A percentile compares a stretch with the other conserved stretches of the same genome.
phyloP scores from a whole-genome alignment of 2,113 vertebrate genomes.

The Myanophis thanlyinensis region DNA sequence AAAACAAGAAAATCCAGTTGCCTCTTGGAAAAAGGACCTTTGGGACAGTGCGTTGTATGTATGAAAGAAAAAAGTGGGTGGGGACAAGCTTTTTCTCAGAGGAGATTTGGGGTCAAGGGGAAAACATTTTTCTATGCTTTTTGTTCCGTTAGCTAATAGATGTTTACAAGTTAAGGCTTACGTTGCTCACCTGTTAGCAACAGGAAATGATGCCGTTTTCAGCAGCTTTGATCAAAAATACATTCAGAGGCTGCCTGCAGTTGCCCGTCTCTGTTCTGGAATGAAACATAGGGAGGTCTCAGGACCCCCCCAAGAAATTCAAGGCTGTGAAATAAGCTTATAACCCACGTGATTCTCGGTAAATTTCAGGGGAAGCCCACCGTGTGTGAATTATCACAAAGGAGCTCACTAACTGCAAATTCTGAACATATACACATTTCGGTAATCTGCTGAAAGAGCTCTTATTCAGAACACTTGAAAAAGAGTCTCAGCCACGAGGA shows the following conservation, averaged over 20 bases:
- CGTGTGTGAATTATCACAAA: not conserved
- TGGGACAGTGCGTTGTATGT: not conserved
- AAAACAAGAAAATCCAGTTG: too few relatives aligned
- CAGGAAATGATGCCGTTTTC: not conserved
- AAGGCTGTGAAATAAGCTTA: not conserved
- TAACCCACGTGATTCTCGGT: not conserved
- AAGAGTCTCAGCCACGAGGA: not conserved
- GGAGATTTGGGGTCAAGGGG: not conserved
- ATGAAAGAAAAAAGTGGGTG: not conserved
- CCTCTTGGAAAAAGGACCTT: too few relatives aligned
- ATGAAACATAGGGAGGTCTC: not conserved
- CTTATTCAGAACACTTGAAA: not conserved
- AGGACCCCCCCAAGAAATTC: not conserved
- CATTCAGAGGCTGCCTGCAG: not conserved
- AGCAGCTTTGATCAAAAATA: not conserved
- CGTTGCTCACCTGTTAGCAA: not conserved
- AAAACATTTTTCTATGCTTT: not conserved
- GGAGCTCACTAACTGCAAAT: not conserved
- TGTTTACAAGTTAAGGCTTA: not conserved
- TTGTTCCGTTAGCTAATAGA: not conserved
- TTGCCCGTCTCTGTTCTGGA: not conserved
- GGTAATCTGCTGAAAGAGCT: not conserved
- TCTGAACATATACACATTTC: not conserved
- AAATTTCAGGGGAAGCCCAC: not conserved
- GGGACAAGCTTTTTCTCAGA: not conserved